Base-by-base conservation (phyloP, 2,888 invertebrate species). In the Panzeria rudis region DNA sequence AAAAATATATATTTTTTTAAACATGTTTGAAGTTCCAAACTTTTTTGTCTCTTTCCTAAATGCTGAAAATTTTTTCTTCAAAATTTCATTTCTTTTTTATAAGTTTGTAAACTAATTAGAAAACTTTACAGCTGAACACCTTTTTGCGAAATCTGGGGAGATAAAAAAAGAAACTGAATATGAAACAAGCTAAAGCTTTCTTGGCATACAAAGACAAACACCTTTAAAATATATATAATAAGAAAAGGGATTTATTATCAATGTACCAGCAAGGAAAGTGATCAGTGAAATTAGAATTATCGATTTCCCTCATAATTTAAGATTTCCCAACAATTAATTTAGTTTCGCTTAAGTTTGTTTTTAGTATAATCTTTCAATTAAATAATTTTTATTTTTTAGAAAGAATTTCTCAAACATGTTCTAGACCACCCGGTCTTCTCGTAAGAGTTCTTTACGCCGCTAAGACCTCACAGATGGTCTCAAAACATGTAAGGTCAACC, bases 81-180 rank as follows among this genome's bases (percentile, higher is more conserved):
- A 75, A 41, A 17, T 2, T 20, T 13, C 0, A 38, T 2, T 35
- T 52, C 17, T 52, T 44, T 71, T 35, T 59, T 56, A 38, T 13
- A 84, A 73, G 44, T 84, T 84, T 77, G 29, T 68, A 73, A 80
- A 84, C 66, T 84, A 84, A 84, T 84, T 80, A 84, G 72, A 84
- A 84, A 84, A 77, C 61, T 84, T 84, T 84, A 61, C 77, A 77
- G 44, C 68, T 78, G 84, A 84, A 76, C 76, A 61, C 61, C 32
- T 68, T 80, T 50, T 52, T 11, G 32, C 13, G 68, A 61, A 68
- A 66, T 50, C 41, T 56, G 69, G 15, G 2, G 23, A 59, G 17
- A 20, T 11, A 41, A 54, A 54, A 29, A 59, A n/a, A 56, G 66
- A 52, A 69, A 68, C 11, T n/a, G 17, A 23, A 41, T 50, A 38